Evolutionary conservation across 2,113 vertebrate genomes (phyloP).

Genomic region (Tamias sibiricus): DNA sequence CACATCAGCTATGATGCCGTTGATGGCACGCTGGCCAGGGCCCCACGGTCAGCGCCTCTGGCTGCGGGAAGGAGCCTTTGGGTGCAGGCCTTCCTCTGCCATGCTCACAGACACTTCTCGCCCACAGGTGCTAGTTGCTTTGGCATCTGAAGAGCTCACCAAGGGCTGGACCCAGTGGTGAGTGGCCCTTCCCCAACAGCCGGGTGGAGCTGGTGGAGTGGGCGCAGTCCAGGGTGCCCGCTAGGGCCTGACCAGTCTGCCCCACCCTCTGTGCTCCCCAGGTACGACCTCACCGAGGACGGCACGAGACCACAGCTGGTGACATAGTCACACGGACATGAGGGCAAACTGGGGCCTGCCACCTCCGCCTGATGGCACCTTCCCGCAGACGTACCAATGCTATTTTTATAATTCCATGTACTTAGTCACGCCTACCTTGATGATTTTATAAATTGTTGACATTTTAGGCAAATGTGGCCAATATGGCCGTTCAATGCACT

Average conservation of each 20-base stretch:
- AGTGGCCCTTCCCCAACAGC: slow-evolving; percentile 59
- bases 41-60: too few relatives aligned
- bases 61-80: too few relatives aligned
- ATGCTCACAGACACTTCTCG: not conserved
- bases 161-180: slow-evolving; percentile 97
- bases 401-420: slow-evolving; percentile 87
- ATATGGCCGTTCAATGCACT: slow-evolving; percentile 81
- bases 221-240: too few relatives aligned
- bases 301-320: slow-evolving; percentile 86
- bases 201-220: too few relatives aligned
- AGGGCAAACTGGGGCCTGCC: not conserved
- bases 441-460: slow-evolving; percentile 83
- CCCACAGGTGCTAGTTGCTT: slow-evolving; percentile 91
- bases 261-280: slow-evolving; percentile 75
- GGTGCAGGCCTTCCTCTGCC: too few relatives aligned
- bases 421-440: slow-evolving; percentile 81
- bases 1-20: fast-evolving
- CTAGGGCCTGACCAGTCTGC: not conserved
- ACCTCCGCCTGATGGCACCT: slow-evolving; percentile 68
- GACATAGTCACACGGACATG: slow-evolving; percentile 80
- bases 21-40: too few relatives aligned
- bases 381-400: slow-evolving; percentile 83
- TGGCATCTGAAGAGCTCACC: slow-evolving; percentile 92
- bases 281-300: slow-evolving; percentile 96
- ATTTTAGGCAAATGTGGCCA: slow-evolving; percentile 83